Evolutionary conservation across 37 sponge, comb jelly and placozoan species (phyloP).

Genomic region (Cliona cf. orientalis): DNA sequence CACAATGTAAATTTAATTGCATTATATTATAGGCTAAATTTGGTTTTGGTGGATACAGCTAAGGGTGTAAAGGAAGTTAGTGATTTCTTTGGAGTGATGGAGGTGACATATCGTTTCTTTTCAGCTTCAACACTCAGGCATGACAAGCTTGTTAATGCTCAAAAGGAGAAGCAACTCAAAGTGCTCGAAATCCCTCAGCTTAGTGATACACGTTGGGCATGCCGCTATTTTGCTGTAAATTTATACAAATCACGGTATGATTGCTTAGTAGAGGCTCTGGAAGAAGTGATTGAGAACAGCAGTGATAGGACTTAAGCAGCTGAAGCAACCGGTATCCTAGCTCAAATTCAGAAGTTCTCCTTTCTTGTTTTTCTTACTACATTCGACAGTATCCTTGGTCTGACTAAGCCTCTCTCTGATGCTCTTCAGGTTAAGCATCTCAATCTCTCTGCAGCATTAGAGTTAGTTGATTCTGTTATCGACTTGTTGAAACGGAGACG

Average conservation of each 20-base stretch:
- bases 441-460: conserved; percentile 29
- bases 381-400: conserved; percentile 37
- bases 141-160: too few relatives aligned
- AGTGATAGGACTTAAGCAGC: conserved; percentile 38
- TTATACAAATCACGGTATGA: conserved; percentile 25
- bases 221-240: conserved; percentile 34
- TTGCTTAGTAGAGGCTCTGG: conserved; percentile 25
- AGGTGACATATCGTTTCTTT: conserved; percentile 16
- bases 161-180: conserved; percentile 27
- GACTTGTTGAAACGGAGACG: conserved; percentile 10
- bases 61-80: background rate
- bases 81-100: conserved; percentile 36
- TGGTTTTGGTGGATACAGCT: conserved; percentile 30
- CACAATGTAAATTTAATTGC: background rate
- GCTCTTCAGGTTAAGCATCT: conserved; percentile 20
- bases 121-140: conserved; percentile 32
- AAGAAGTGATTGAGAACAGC: conserved; percentile 21
- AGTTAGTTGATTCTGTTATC: conserved; percentile 23
- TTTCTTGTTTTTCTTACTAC: conserved; percentile 31
- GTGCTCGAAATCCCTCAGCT: conserved; percentile 41
- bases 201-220: conserved; percentile 41
- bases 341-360: conserved; percentile 33
- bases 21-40: conserved; percentile 13
- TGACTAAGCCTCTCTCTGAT: conserved; percentile 44
- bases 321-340: conserved; percentile 30